Evolutionary conservation across 37 sponge, comb jelly and placozoan genomes (phyloP), one percentile per base, ranked within the genome.

Genomic region (Tethya wilhelma): DNA sequence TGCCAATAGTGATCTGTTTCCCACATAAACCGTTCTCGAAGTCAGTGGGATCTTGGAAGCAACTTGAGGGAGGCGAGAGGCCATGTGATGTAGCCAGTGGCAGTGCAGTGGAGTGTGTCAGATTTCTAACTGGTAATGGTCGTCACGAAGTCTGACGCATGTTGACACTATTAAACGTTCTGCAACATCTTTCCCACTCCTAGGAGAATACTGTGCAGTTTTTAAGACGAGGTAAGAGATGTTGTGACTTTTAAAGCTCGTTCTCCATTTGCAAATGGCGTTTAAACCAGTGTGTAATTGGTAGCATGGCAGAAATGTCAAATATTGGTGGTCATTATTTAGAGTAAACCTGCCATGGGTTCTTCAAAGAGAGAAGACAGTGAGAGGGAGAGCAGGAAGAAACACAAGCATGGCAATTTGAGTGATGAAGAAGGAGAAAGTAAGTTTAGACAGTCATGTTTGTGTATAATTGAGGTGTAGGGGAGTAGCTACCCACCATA

Each of bases 1-100:
- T 2, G 6, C 8, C 7, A 41, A 38, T 12, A 59, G 37, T 28
- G 80, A 73, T 4, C 68, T 33, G 37, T 68, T 74, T n/a, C 74
- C 56, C 0, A 86, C 87, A 25, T 80, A 56, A 37, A 86, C 68
- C 9, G 55, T 74, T 23, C 87, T 80, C 2, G 28, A 44, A 38
- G 77, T 76, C 2, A 59, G 60, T n/a, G 53, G 31, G 17, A 71
- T 9, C 28, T 31, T 57, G 53, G 55, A 53, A 29, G 73, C 25
- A 31, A 53, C 53, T 59, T 8, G 7, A 6, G 7, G 25, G 20
- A 19, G 29, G 25, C 23, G 4, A 14, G 59, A 58, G 14, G 59
- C 59, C 59, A 58, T 58, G n/a, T n/a, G n/a, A n/a, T n/a, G n/a
- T n/a, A n/a, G n/a, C n/a, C n/a, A n/a, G n/a, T n/a, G n/a, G n/a